Evolutionary conservation across 2,797 vertebrate species (phyloP), one percentile per base, ranked within the genome.

Genomic region (Oreortyx pictus): DNA sequence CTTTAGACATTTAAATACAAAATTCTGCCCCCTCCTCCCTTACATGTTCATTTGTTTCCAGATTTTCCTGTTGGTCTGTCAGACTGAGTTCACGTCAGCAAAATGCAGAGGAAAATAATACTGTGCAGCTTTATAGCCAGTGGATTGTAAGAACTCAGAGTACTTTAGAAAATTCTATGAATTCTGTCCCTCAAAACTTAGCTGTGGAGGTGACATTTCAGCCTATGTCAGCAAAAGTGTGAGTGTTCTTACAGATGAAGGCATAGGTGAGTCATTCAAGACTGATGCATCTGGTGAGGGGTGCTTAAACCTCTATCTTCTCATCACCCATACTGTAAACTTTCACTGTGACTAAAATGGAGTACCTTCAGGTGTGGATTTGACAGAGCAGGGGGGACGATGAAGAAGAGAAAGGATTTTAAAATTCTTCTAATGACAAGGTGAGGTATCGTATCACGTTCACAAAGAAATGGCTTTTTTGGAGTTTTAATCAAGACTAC

Each of bases 1-100:
- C 47, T 81, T 25, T 20, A 86, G 25, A 27, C 8, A 50, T 59
- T 88, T 46, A 71, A 23, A 91, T 39, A 52, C 41, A 76, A 78
- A 11, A 50, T 15, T 62, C 39, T 5, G 27, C 0, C 7, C 9
- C 1, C 0, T 4, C 3, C 4, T 3, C 2, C 13, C 2, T 10
- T 23, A 72, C 47, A 31, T 5, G 5, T 4, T 29, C 46, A 35
- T 67, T 77, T 57, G 1, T 89, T 75, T 57, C 75, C 64, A 88
- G 29, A 23, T 81, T 4, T 60, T 74, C 5, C 15, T 89, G 23
- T 41, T 15, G 7, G 1, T 14, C 20, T 11, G 11, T 56, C 72
- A 61, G 47, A 86, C 19, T 65, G 7, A 20, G 9, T 66, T 65
- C 0, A 0, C 27, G 41, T 68, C 73, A 25, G 33, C 67, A 84